Evolutionary conservation across 2,797 vertebrate genomes (phyloP).

Genomic region (Anguilla marmorata): DNA sequence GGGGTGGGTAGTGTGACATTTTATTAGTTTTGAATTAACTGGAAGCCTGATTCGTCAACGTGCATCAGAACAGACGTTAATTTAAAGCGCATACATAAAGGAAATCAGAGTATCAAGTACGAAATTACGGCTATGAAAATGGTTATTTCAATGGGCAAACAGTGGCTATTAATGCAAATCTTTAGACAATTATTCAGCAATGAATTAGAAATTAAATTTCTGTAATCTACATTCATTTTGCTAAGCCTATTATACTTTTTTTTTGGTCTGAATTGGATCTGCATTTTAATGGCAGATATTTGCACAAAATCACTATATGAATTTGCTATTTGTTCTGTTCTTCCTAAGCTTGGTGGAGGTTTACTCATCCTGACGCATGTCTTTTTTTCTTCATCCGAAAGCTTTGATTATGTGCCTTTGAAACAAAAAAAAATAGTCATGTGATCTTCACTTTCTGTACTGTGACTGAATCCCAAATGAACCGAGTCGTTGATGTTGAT

Average conservation of each 20-base stretch:
- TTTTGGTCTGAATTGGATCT: neutral
- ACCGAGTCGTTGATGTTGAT: neutral
- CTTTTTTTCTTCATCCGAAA: constrained; percentile 37
- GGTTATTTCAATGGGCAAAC: constrained; percentile 17
- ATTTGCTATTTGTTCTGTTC: neutral
- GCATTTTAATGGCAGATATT: neutral
- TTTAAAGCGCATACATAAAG: neutral
- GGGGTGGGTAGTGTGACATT: neutral
- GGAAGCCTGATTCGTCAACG: neutral
- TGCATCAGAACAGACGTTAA: neutral
- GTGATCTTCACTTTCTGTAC: constrained; percentile 56
- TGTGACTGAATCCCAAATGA: neutral
- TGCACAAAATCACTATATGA: neutral
- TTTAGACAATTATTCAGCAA: constrained; percentile 26
- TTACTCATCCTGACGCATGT: neutral
- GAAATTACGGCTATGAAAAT: constrained; percentile 14
- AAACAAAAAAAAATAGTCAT: constrained; percentile 57
- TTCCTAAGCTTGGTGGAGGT: neutral
- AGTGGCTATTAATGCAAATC: constrained; percentile 25
- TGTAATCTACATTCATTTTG: neutral
- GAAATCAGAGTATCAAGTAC: neutral
- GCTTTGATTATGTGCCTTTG: constrained; percentile 69
- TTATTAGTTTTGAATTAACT: constrained; percentile 11
- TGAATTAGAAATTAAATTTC: constrained; percentile 12
- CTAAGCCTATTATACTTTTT: neutral